phyloP scores from a whole-genome alignment of 37 sponge, comb jelly and placozoan genomes.

The Theonella swinhoei region DNA sequence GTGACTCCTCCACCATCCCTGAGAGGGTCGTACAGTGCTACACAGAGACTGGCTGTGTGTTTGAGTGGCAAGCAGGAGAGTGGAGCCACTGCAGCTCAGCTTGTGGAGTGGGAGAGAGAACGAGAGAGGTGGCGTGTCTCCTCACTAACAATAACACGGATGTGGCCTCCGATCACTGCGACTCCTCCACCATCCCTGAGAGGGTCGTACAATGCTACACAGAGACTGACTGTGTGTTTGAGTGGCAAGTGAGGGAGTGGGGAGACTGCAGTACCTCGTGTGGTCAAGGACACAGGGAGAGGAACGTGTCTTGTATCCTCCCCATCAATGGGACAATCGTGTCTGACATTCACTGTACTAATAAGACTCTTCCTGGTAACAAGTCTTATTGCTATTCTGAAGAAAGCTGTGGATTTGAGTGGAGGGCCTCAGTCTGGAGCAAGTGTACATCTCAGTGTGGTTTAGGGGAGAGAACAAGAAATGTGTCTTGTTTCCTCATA shows the following conservation, averaged over 20 bases:
- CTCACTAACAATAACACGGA: neutral
- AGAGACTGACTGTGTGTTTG: neutral
- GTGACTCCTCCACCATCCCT: neutral
- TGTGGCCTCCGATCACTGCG: neutral
- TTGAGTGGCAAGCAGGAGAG: neutral
- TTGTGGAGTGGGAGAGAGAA: neutral
- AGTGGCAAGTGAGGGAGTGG: slow-evolving; percentile 22
- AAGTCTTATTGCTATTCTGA: neutral
- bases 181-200: neutral
- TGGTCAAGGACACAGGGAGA: neutral
- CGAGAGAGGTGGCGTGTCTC: neutral
- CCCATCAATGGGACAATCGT: neutral
- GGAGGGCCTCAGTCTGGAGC: slow-evolving; percentile 15
- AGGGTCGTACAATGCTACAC: neutral
- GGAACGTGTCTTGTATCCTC: neutral
- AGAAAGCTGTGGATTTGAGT: slow-evolving; percentile 10
- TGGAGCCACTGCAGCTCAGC: neutral
- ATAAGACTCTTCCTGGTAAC: neutral
- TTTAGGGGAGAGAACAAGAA: slow-evolving; percentile 9
- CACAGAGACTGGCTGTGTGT: neutral
- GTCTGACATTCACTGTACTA: neutral
- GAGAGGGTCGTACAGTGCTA: neutral
- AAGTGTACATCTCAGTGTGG: slow-evolving; percentile 27
- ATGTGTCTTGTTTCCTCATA: neutral
- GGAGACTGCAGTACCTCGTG: neutral